Evolutionary conservation across 2,113 vertebrate species (phyloP).

Genomic region (Tympanuchus pallidicinctus): DNA sequence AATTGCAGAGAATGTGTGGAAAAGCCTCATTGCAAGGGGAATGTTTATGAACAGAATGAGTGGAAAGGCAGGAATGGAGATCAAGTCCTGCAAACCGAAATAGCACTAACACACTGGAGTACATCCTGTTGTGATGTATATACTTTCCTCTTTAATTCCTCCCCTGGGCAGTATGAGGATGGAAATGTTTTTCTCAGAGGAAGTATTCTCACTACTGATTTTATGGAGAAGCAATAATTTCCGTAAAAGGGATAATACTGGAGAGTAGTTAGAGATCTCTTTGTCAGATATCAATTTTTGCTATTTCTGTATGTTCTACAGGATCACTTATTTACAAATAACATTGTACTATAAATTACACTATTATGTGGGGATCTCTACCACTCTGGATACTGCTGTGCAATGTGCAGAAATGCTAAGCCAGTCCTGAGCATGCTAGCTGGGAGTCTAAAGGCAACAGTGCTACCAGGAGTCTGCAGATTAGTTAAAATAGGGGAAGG

Average conservation of each 20-base stretch:
- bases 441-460: not conserved
- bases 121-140: slow-evolving; percentile 75
- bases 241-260: slow-evolving; percentile 41
- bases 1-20: not conserved
- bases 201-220: slow-evolving; percentile 65
- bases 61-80: slow-evolving; percentile 27
- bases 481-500: not conserved
- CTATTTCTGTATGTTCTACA: not conserved
- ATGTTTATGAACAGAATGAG: slow-evolving; percentile 1
- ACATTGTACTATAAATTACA: not conserved
- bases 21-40: not conserved
- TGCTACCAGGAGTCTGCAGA: not conserved
- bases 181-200: slow-evolving; percentile 75
- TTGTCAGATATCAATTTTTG: slow-evolving; percentile 28
- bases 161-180: slow-evolving; percentile 62
- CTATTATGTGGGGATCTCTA: not conserved
- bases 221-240: slow-evolving; percentile 56
- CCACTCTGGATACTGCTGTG: not conserved
- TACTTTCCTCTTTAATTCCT: slow-evolving; percentile 66
- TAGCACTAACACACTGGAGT: slow-evolving; percentile 35
- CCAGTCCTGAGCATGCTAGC: not conserved
- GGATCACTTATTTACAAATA: not conserved
- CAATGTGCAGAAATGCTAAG: not conserved
- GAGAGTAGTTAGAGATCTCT: slow-evolving; percentile 37
- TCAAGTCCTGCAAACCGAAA: slow-evolving; percentile 28